A percentile compares a stretch with the other conserved stretches of the same genome.
Evolutionary conservation across 2,888 invertebrate genomes (phyloP).

Genomic region (Lepeophtheirus nordmannii): DNA sequence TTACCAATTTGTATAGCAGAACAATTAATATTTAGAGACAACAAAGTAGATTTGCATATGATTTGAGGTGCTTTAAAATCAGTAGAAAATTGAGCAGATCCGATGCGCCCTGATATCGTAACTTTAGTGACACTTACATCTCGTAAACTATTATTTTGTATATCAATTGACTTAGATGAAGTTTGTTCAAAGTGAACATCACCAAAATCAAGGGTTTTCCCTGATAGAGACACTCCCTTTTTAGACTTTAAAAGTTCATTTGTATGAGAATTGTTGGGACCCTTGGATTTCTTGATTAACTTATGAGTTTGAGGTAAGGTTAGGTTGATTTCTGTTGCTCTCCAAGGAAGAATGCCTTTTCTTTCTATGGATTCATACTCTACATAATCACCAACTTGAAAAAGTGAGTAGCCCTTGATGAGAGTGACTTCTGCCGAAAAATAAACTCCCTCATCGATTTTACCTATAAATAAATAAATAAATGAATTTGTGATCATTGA

Average conservation of each 20-base stretch:
- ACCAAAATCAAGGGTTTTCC: background rate
- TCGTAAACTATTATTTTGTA: background rate
- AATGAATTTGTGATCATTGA: background rate
- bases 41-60: background rate
- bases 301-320: background rate
- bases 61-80: background rate
- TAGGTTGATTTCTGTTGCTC: background rate
- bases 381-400: background rate
- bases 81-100: background rate
- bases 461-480: background rate
- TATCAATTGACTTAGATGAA: background rate
- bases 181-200: background rate
- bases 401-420: background rate
- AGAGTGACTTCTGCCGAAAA: background rate
- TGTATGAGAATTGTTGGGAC: background rate
- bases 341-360: background rate
- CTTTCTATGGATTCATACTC: background rate
- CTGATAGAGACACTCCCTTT: background rate
- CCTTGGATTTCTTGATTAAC: background rate
- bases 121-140: background rate
- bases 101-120: background rate
- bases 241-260: background rate
- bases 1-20: background rate
- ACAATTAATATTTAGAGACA: background rate
- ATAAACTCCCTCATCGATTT: background rate